Conservation (phyloP, 2,888 invertebrate genomes). For the Macrophya annulata region DNA sequence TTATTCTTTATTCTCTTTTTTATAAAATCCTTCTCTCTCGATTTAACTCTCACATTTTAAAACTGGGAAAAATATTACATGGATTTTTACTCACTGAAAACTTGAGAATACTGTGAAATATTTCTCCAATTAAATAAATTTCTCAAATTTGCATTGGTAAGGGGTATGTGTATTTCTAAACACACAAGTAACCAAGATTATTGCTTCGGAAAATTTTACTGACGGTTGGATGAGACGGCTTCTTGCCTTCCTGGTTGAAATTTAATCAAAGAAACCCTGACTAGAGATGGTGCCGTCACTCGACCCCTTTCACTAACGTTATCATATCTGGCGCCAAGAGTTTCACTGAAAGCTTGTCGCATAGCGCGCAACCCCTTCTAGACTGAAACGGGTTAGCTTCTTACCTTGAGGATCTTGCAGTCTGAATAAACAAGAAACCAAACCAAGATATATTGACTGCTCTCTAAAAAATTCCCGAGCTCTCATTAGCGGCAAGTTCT, state of each 20-base stretch:
- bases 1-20: too few species aligned
- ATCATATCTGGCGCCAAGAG: constrained; percentile 29
- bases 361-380: constrained; percentile 8
- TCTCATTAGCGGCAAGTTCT: neutral
- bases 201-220: constrained; percentile 7
- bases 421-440: neutral
- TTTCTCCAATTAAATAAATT: neutral
- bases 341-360: constrained; percentile 22
- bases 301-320: constrained; percentile 26
- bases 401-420: constrained; percentile 28
- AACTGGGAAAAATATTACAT: constrained; percentile 8
- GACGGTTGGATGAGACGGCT: neutral
- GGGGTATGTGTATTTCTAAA: neutral
- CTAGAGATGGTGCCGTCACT: constrained; percentile 7
- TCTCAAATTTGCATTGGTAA: neutral
- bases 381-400: constrained; percentile 14
- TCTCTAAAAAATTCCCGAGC: neutral
- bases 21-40: neutral
- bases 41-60: neutral
- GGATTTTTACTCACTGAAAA: neutral
- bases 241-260: neutral
- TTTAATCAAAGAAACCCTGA: constrained; percentile 41
- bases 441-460: neutral
- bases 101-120: neutral
- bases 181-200: neutral